Evolutionary conservation across 2,888 invertebrate species (phyloP).

Genomic region (Coenonympha arcania): DNA sequence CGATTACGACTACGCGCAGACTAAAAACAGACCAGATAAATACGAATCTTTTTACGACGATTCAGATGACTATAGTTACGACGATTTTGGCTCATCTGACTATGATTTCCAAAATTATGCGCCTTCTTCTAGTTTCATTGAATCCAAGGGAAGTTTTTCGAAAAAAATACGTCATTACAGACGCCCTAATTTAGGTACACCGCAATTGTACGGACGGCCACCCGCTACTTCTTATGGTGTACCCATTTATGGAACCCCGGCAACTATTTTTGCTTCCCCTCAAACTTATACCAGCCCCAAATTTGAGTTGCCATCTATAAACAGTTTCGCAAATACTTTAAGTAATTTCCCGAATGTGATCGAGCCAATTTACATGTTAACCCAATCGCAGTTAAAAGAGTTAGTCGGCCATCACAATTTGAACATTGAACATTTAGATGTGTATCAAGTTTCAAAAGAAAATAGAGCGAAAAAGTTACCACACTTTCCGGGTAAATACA

Average conservation of each 20-base stretch:
- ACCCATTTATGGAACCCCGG: conserved; percentile 26
- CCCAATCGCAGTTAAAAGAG: conserved; percentile 54
- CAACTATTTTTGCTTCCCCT: conserved; percentile 15
- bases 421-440: conserved; percentile 58
- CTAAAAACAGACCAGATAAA: conserved; percentile 28
- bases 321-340: conserved; percentile 24
- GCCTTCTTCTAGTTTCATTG: conserved; percentile 22
- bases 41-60: conserved; percentile 36
- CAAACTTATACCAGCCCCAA: conserved; percentile 21
- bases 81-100: conserved; percentile 31
- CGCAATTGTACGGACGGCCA: conserved; percentile 24
- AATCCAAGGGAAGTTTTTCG: conserved; percentile 34
- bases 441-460: conserved; percentile 44
- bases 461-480: conserved; percentile 29
- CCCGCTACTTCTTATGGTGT: conserved; percentile 36
- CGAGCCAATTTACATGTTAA: conserved; percentile 61
- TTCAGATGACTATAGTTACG: conserved; percentile 40
- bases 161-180: conserved; percentile 35
- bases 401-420: conserved; percentile 54
- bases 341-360: conserved; percentile 29
- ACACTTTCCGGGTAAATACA: conserved; percentile 41
- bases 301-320: conserved; percentile 26
- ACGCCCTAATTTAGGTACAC: conserved; percentile 24
- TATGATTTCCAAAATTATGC: conserved; percentile 34
- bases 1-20: conserved; percentile 33